Base-by-base conservation (phyloP, 2,888 invertebrate species). In the Alitta virens region DNA sequence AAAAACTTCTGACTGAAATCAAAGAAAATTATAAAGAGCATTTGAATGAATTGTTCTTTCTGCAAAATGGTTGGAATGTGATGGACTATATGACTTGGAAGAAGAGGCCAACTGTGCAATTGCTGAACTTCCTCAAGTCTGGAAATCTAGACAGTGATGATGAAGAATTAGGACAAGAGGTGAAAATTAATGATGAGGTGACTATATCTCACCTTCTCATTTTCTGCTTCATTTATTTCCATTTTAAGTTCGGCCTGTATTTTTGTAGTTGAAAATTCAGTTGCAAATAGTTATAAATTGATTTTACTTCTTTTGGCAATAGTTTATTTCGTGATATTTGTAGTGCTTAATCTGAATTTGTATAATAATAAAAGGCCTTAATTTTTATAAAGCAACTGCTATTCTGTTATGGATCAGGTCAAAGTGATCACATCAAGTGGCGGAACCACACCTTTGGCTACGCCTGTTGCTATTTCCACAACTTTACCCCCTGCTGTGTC, bases 31-130 rank as follows among this genome's bases (percentile, higher is more conserved):
- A 82, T 70, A 73, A 75, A 63, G 81, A 83, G 56, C 75, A 82
- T 65, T 69, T 83, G 63, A 88, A 90, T 73, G 94, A 94, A 85
- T 85, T 91, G 75, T 94, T 89, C 85, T 94, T 91, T 84, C 87
- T 94, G 74, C 91, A 92, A 84, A 88, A 88, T 74, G 90, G 90
- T 72, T 91, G 92, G 68, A 91, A 92, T 84, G 88, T 94, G 86
- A 89, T 92, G 87, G 94, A 95, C 81, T 91, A 90, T 83, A 87
- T 88, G 72, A 85, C 87, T 72, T 94, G 92, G 90, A 89, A 90
- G 72, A 92, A 91, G 82, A 86, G 90, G 74, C 89, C 91, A 69
- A 75, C 78, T 2, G 87, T 89, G 64, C 89, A 89, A 79, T 89
- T 91, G 77, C 78, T 89, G 65, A 86, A 88, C 60, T 92, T 91